A percentile compares a stretch with the other conserved stretches of the same genome.
These are phyloP conservation scores for Bhutanitis thaidina DNA, from an alignment of 2,888 invertebrate genomes.

Conservation along the genomic window DNA sequence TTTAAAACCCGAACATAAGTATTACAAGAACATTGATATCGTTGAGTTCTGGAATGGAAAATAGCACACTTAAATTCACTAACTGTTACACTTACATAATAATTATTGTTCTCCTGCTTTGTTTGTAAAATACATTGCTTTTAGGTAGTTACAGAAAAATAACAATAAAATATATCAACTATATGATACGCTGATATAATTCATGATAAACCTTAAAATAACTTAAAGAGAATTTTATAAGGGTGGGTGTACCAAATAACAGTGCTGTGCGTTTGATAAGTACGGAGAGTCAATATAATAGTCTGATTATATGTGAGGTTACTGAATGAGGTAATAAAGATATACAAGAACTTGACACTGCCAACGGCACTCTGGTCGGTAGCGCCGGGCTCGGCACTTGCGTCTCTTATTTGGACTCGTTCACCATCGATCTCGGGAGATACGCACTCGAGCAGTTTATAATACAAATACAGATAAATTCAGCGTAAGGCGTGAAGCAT, in stretches of 20 bases:
- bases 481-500: slow-evolving; percentile 15
- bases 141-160: slow-evolving; percentile 75
- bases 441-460: slow-evolving; percentile 4
- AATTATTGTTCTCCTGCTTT: slow-evolving; percentile 80
- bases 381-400: slow-evolving; percentile 25
- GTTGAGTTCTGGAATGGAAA: slow-evolving; percentile 80
- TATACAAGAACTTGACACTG: slow-evolving; percentile 42
- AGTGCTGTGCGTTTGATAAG: slow-evolving; percentile 71
- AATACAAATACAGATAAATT: slow-evolving; percentile 7
- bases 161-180: slow-evolving; percentile 75
- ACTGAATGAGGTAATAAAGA: slow-evolving; percentile 70
- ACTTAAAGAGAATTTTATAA: slow-evolving; percentile 58
- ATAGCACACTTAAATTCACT: slow-evolving; percentile 80
- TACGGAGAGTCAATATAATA: slow-evolving; percentile 61
- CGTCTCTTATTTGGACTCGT: slow-evolving; percentile 61
- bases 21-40: slow-evolving; percentile 78
- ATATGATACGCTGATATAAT: slow-evolving; percentile 70
- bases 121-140: slow-evolving; percentile 78
- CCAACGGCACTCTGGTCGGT: slow-evolving; percentile 26
- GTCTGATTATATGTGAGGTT: slow-evolving; percentile 64
- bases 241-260: slow-evolving; percentile 73
- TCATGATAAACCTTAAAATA: slow-evolving; percentile 65
- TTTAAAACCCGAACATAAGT: slow-evolving; percentile 78
- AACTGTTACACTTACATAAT: slow-evolving; percentile 79
- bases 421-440: slow-evolving; percentile 6